Conservation (phyloP, 2,113 vertebrate genomes). For the Mastomys natalensis region DNA sequence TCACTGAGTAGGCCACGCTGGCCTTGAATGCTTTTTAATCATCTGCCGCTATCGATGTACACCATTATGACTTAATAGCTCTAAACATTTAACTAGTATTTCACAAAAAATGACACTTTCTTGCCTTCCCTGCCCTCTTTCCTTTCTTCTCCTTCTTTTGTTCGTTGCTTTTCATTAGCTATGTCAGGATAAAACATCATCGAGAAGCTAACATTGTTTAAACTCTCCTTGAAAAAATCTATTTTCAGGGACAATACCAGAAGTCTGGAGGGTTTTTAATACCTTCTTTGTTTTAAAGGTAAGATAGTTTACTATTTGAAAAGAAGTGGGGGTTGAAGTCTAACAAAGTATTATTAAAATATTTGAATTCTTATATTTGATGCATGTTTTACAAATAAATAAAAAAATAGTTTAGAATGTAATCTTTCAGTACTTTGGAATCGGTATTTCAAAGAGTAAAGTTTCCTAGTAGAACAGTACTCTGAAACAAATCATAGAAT, state of each 20-base stretch:
- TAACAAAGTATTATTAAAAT: constrained; percentile 68
- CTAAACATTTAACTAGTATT: constrained; percentile 81
- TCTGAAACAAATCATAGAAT: constrained; percentile 23
- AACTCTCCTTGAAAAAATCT: constrained; percentile 76
- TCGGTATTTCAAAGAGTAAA: constrained; percentile 59
- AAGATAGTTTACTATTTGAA: constrained; percentile 59
- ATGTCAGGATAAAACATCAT: constrained; percentile 81
- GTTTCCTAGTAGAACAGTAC: constrained; percentile 46
- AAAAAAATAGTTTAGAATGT: constrained; percentile 69
- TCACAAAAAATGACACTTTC: constrained; percentile 73
- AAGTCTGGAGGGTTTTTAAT: background rate
- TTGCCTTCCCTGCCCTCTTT: background rate
- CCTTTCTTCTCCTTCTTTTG: background rate
- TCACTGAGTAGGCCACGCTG: too few relatives aligned
- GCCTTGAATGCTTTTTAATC: background rate
- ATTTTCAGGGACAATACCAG: constrained; percentile 65
- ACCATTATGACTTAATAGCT: constrained; percentile 8
- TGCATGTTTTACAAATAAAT: constrained; percentile 72
- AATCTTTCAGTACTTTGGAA: constrained; percentile 63
- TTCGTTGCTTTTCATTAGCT: constrained; percentile 78
- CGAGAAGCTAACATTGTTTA: constrained; percentile 75
- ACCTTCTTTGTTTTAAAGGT: background rate
- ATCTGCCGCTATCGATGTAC: background rate
- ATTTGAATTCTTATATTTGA: constrained; percentile 73
- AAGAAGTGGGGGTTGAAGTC: constrained; percentile 59